These are phyloP conservation scores for Gyps fulvus DNA, from an alignment of 2,113 vertebrate genomes.

Conservation along the genomic window DNA sequence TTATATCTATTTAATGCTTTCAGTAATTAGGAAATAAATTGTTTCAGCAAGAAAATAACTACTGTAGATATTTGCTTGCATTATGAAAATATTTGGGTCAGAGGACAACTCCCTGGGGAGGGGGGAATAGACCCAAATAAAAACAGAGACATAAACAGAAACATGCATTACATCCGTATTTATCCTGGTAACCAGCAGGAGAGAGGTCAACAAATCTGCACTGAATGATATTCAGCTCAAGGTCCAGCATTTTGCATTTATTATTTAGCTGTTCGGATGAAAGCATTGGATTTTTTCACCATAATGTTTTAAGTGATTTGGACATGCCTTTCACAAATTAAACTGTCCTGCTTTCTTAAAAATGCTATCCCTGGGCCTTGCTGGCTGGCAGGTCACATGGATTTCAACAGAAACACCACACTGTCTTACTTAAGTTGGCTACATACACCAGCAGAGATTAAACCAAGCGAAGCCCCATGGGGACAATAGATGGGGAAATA, in stretches of 20 bases:
- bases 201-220: not conserved
- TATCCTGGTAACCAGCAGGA: not conserved
- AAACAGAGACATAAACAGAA: not conserved
- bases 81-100: not conserved
- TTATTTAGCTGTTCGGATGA: not conserved
- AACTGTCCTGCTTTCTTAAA: not conserved
- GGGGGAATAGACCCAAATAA: not conserved
- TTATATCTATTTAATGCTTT: not conserved
- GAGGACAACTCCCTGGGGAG: not conserved
- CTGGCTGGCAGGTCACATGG: not conserved
- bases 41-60: not conserved
- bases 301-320: not conserved
- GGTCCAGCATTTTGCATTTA: not conserved
- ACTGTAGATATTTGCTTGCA: not conserved
- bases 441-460: not conserved
- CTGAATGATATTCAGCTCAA: not conserved
- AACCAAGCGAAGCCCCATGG: not conserved
- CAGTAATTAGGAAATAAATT: not conserved
- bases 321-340: not conserved
- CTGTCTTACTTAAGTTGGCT: not conserved
- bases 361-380: not conserved
- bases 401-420: not conserved
- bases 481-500: not conserved
- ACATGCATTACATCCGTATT: not conserved
- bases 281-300: not conserved